These are phyloP conservation scores for Pseudomyrmex dendroicus DNA, from an alignment of 1,140 invertebrate species.

Conservation along the genomic window DNA sequence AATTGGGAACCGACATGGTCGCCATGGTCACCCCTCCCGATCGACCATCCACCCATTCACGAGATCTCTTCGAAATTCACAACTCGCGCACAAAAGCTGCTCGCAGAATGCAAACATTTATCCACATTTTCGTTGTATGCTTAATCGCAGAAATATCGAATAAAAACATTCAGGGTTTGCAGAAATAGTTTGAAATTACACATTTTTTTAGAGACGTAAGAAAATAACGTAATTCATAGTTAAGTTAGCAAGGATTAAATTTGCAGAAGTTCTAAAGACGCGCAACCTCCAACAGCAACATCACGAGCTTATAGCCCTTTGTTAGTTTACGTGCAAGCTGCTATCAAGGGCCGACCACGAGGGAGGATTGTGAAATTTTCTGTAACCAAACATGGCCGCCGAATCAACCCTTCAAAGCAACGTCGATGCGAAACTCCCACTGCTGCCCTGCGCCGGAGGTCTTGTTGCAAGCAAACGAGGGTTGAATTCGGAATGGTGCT, in stretches of 20 bases:
- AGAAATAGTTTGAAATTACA: not conserved
- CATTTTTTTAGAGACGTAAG: not conserved
- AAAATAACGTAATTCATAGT: not conserved
- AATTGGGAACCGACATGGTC: slow-evolving; percentile 80
- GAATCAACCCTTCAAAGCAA: slow-evolving; percentile 50
- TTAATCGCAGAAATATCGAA: not conserved
- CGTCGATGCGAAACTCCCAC: slow-evolving; percentile 51
- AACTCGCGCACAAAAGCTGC: slow-evolving; percentile 21
- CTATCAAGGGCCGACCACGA: slow-evolving; percentile 60
- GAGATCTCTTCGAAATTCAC: slow-evolving; percentile 63
- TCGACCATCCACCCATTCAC: slow-evolving; percentile 58
- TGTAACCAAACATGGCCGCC: slow-evolving; percentile 67
- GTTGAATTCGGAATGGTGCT: slow-evolving; percentile 39
- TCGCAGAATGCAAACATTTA: slow-evolving; percentile 27
- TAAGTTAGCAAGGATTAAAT: not conserved
- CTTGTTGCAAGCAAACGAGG: slow-evolving; percentile 38
- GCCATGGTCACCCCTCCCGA: slow-evolving; percentile 60
- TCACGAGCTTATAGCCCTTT: slow-evolving; percentile 66
- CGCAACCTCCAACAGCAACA: slow-evolving; percentile 25
- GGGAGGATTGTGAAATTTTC: slow-evolving; percentile 67
- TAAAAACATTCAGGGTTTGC: not conserved
- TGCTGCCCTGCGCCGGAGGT: slow-evolving; percentile 20
- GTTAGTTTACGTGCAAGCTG: slow-evolving; percentile 71
- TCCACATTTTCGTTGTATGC: not conserved
- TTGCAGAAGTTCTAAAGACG: slow-evolving; percentile 13